Evolutionary conservation across 2,797 vertebrate genomes (phyloP), one percentile per base, ranked within the genome.

Genomic region (Sebastes miniatus): DNA sequence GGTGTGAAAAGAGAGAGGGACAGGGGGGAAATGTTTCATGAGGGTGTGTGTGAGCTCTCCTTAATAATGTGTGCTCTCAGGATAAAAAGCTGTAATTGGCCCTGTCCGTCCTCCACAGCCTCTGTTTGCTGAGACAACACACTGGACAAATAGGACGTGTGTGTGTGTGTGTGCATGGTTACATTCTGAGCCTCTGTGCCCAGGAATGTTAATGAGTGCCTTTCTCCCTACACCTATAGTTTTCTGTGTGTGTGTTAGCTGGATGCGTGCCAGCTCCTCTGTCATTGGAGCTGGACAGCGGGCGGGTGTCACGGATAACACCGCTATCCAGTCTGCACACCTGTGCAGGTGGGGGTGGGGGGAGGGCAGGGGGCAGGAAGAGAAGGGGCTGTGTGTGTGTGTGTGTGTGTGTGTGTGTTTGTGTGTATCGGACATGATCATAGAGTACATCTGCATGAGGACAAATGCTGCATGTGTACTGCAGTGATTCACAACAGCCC

Each of bases 91-190:
- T 87, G 88, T 94, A 92, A 95, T 95, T 93, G 89, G 89, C 81
- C 87, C 87, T 88, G 92, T 92, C 91, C 90, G 89, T 91, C 77
- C 88, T 88, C 83, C 76, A 80, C 68, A 86, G 78, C 89, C 86
- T 85, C 82, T 94, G 90, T 95, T 95, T 95, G 92, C 93, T 95
- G 88, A 93, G 92, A 93, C 91, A 93, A 93, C 92, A 90, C 88
- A 50, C 79, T 70, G 91, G 83, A 90, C 93, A 95, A 94, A 92
- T 88, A 86, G 81, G 81, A 79, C 69, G 75, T 83, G 87, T 69
- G 63, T 31, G 57, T 29, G 70, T 50, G 59, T 13, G 34, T 2
- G 4, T 5, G 43, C 27, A 20, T 69, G 39, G 63, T 36, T 25
- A 58, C 68, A 36, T 58, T 20, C 54, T 25, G 54, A 70, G 68